A percentile compares a stretch with the other conserved stretches of the same genome.
These are phyloP conservation scores for Lasius platythorax DNA, from an alignment of 2,888 invertebrate genomes.

Conservation along the genomic window DNA sequence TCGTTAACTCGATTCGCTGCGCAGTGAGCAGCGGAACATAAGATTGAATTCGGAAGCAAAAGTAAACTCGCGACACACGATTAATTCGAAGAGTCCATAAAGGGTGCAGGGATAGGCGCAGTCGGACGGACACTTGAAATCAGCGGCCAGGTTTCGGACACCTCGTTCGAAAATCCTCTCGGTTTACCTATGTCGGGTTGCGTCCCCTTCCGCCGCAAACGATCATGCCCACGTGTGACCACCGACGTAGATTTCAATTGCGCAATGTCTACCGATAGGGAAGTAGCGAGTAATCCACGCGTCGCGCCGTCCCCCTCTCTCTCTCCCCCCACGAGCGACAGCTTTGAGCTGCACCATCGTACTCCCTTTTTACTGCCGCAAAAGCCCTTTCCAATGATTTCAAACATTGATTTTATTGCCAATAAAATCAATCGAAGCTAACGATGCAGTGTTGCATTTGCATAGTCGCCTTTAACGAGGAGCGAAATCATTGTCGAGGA, in stretches of 20 bases:
- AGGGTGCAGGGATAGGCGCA: not conserved
- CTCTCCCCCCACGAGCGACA: constrained; percentile 62
- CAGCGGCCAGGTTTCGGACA: constrained; percentile 47
- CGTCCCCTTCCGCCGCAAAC: constrained; percentile 68
- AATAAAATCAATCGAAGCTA: constrained; percentile 74
- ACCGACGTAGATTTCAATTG: constrained; percentile 81
- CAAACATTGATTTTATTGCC: constrained; percentile 80
- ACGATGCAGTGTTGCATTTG: constrained; percentile 54
- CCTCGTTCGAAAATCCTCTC: constrained; percentile 39
- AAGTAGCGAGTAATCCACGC: constrained; percentile 78
- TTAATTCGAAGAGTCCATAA: constrained; percentile 56
- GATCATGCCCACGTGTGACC: constrained; percentile 74
- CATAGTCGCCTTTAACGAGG: constrained; percentile 65
- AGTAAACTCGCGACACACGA: constrained; percentile 64
- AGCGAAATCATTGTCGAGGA: constrained; percentile 65
- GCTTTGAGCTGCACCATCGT: constrained; percentile 64
- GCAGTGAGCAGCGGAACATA: constrained; percentile 51
- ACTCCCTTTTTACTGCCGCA: constrained; percentile 52
- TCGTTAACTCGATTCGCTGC: constrained; percentile 46
- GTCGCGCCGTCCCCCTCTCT: constrained; percentile 49
- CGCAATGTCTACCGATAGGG: constrained; percentile 77
- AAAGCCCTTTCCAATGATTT: constrained; percentile 64
- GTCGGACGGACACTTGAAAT: constrained; percentile 59
- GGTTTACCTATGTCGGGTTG: constrained; percentile 29
- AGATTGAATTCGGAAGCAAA: constrained; percentile 69